Base-by-base conservation (phyloP, 2,888 invertebrate genomes). In the Drosophila seclusa region DNA sequence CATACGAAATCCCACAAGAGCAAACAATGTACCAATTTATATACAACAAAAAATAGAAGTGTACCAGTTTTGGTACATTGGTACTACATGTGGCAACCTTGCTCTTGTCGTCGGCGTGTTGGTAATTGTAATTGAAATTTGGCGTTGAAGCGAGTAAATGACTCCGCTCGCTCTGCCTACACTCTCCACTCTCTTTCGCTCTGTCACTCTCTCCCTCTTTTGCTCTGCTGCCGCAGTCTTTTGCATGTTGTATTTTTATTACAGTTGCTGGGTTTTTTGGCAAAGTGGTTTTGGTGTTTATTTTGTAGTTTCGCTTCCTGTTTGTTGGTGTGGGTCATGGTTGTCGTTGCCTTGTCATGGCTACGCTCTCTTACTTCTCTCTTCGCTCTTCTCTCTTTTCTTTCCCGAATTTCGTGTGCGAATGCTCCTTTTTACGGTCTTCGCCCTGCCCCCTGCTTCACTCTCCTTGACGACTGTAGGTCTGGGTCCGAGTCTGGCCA, bases 271-370 rank as follows among this genome's bases (percentile, higher is more conserved):
- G 10, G 48, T 71, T 87, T 83, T 83, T 88, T 61, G 80, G 81
- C 73, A 82, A 84, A 68, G 74, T 77, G 71, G 84, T 73, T 90
- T 82, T 78, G 66, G 73, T 73, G 62, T 80, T 79, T 72, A 66
- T 68, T 75, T 74, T 62, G 66, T 60, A 66, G 72, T 69, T 77
- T 77, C 78, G 74, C 68, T 80, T 82, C 80, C 78, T 85, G 77
- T 77, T 90, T 86, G 86, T 91, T 91, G 91, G 91, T 91, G 91
- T 91, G 91, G 91, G 91, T 91, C 91, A 91, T 92, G 91, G 91
- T 92, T 85, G 74, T 57, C 67, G 82, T 55, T 82, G 87, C 79
- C 18, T 18, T 27, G 27, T 21, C 55, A 38, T 45, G 50, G 18
- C 38, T 40, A 7, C 63, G 5, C 42, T 52, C 66, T 32, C 38